Evolutionary conservation across 2,888 invertebrate species (phyloP).

Genomic region (Eristalis pertinax): DNA sequence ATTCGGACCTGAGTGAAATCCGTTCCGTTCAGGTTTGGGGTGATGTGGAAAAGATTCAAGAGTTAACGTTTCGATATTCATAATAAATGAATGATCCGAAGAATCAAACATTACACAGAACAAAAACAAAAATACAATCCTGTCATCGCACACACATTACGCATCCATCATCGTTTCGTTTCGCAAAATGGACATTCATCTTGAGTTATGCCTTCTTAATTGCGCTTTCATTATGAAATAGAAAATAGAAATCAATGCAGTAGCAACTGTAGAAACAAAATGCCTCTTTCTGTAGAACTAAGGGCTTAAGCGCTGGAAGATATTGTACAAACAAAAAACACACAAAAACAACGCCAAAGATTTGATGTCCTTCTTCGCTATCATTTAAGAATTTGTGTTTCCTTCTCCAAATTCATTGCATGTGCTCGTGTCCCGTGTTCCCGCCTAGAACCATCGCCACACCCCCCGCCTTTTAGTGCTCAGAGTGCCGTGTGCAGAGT

Average conservation of each 20-base stretch:
- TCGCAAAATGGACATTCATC: background rate
- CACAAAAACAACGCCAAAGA: constrained; percentile 50
- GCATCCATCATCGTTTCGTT: background rate
- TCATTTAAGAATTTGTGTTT: constrained; percentile 5
- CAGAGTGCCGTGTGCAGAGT: constrained; percentile 10
- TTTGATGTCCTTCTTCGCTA: constrained; percentile 18
- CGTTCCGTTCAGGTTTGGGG: constrained; percentile 80
- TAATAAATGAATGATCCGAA: constrained; percentile 50
- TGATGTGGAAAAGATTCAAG: constrained; percentile 78
- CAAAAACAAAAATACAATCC: background rate
- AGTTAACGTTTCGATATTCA: constrained; percentile 76
- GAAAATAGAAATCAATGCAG: background rate
- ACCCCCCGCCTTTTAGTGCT: constrained; percentile 11
- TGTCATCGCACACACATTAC: background rate
- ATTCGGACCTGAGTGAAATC: constrained; percentile 77
- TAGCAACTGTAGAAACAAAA: background rate
- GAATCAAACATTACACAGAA: constrained; percentile 24
- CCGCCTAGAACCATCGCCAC: background rate
- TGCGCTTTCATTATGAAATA: constrained; percentile 13
- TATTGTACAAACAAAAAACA: constrained; percentile 12
- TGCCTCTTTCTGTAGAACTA: constrained; percentile 27
- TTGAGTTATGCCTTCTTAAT: background rate
- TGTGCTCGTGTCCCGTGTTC: background rate
- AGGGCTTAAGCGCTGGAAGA: constrained; percentile 6
- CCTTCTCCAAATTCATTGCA: constrained; percentile 10